Evolutionary conservation across 2,888 invertebrate species (phyloP).

Genomic region (Cistogaster globosa): DNA sequence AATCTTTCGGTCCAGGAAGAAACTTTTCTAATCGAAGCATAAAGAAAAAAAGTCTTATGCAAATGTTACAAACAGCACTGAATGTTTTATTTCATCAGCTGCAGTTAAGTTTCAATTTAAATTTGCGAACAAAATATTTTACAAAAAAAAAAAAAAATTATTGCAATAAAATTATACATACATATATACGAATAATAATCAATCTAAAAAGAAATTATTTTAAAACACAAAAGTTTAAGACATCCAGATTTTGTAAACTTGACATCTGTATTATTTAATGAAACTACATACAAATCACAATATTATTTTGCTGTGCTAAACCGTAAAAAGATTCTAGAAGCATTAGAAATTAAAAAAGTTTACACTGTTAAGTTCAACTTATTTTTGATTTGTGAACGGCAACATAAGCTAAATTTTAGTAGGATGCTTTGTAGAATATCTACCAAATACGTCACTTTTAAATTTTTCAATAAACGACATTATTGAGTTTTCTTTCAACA

Average conservation of each 20-base stretch:
- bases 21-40: slow-evolving; percentile 17
- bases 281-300: not conserved
- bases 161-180: slow-evolving; percentile 12
- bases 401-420: too few species aligned
- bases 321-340: not conserved
- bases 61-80: not conserved
- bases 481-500: too few species aligned
- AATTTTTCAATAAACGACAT: too few species aligned
- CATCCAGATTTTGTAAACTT: not conserved
- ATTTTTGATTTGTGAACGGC: too few species aligned
- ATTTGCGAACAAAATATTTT: not conserved
- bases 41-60: slow-evolving; percentile 7
- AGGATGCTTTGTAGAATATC: too few species aligned
- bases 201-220: not conserved
- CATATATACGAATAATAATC: slow-evolving; percentile 11
- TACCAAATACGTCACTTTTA: too few species aligned
- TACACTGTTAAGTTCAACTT: not conserved
- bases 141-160: not conserved
- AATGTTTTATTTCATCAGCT: too few species aligned
- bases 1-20: not conserved
- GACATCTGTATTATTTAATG: too few species aligned
- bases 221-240: not conserved
- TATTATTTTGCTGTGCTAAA: not conserved
- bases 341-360: not conserved
- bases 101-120: slow-evolving; percentile 11